Base-by-base conservation (phyloP, 2,113 vertebrate genomes). In the Lucifuga dentata region DNA sequence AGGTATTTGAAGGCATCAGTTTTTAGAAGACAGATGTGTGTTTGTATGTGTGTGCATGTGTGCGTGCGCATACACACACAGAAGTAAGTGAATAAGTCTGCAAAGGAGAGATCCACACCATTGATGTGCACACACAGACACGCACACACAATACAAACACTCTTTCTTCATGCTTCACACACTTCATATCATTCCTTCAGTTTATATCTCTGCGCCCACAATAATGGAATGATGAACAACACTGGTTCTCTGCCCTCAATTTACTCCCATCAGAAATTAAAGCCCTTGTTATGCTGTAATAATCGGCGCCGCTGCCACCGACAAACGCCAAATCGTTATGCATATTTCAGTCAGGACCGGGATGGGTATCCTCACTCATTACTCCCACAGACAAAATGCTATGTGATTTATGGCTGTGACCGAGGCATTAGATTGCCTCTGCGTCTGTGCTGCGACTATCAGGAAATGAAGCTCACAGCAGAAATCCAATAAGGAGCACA, bases 401-500 rank as follows among this genome's bases (percentile, higher is more conserved):
- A 40, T 55, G 71, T 91, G 92, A 93, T 91, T 91, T 91, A 92
- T 90, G 87, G 69, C 81, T 74, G 64, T 73, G 80, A 86, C 84
- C 26, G 8, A 80, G 77, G 39, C 75, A 24, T 91, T 90, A 91
- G 90, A 93, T 94, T 93, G 91, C 89, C 77, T 88, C 78, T 86
- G 90, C 55, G 83, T 89, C 85, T 78, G 86, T 68, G 46, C 81
- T 80, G 86, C 79, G 73, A 73, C 88, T 80, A 76, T 88, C 86
- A 88, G 89, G 90, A 90, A 89, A 94, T 92, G 90, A 92, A 92
- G 77, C 88, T 81, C 74, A 66, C 74, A 66, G 85, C 77, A 80
- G 80, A 87, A 91, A 92, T 92, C 74, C 86, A 93, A 91, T 92
- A 92, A 91, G 83, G 80, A 78, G 68, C 81, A 52, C 69, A 64